Evolutionary conservation across 1,140 invertebrate genomes (phyloP), one percentile per base, ranked within the genome.

Genomic region (Trachymyrmex septentrionalis): DNA sequence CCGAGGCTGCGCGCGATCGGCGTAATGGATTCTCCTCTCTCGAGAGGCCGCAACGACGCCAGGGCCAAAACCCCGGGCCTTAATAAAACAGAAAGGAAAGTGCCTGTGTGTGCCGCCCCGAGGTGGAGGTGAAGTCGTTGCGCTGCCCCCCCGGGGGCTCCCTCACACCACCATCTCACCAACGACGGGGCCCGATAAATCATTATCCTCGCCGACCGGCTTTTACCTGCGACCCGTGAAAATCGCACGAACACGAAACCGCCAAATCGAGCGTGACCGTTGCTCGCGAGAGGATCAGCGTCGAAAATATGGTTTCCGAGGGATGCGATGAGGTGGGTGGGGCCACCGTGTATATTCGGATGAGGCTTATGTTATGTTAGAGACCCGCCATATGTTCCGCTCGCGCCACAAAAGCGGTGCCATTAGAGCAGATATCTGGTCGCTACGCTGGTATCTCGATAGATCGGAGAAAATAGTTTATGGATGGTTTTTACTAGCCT

Each of bases 141-240:
- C 48, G 72, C 12, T 48, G 48, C 30, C 44, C 73, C 50, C 82
- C 63, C 27, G 27, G 44, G 57, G 72, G 44, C 73, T 85, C 21
- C 66, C n/a, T n/a, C 24, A 63, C 5, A 30, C 59, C 24, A 27
- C 27, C 27, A 38, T 19, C 55, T 19, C 55, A 21, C 19, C n/a
- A 57, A 48, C 72, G 38, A 48, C 72, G 38, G 38, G n/a, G 84
- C 24, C 50, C 30, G 44, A 77, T 86, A 86, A 86, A 86, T 86
- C 85, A 86, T 85, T 80, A 85, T 66, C 76, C 64, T 86, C 14
- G 48, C 63, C 64, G 85, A 27, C 55, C 85, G 55, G 84, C 77
- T 71, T 86, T 86, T 86, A 86, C 85, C 85, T 82, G 85, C 85
- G 85, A 82, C 38, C 85, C 85, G 85, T 86, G 85, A 82, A 86